These are phyloP conservation scores for Agonopterix heracliana DNA, from an alignment of 2,888 invertebrate species.

Conservation along the genomic window DNA sequence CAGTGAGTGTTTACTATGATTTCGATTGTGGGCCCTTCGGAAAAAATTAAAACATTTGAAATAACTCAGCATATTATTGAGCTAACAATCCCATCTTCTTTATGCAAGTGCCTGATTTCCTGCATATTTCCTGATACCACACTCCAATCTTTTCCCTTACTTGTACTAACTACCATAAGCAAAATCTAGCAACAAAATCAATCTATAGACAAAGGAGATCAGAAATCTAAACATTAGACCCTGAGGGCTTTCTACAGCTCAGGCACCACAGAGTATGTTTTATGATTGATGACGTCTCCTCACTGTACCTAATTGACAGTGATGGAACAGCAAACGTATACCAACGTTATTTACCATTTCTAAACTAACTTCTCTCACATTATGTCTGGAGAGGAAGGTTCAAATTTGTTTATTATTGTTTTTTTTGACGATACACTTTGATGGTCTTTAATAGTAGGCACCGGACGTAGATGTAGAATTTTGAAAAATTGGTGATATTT, in stretches of 20 bases:
- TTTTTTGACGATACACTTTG: neutral
- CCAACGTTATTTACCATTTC: conserved; percentile 27
- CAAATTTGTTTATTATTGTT: conserved; percentile 17
- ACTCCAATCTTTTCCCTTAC: no score
- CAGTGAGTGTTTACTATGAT: no score
- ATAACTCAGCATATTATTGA: no score
- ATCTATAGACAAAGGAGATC: conserved; percentile 20
- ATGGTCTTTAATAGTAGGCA: neutral
- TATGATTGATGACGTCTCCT: conserved; percentile 70
- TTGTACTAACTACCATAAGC: no score
- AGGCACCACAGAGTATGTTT: conserved; percentile 35
- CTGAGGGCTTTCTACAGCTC: conserved; percentile 37
- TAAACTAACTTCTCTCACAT: conserved; percentile 18
- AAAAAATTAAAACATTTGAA: no score
- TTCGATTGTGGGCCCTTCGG: no score
- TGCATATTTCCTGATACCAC: no score
- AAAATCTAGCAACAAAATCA: neutral
- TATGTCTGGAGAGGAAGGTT: conserved; percentile 10
- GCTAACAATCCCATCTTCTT: no score
- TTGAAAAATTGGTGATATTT: conserved; percentile 9
- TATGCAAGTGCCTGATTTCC: no score
- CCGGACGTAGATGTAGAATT: conserved; percentile 41
- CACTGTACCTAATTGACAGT: conserved; percentile 72
- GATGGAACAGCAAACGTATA: conserved; percentile 62
- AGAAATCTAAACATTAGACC: conserved; percentile 54